Evolutionary conservation across 2,797 vertebrate species (phyloP), one percentile per base, ranked within the genome.

Genomic region (Toxotes lorentzi): DNA sequence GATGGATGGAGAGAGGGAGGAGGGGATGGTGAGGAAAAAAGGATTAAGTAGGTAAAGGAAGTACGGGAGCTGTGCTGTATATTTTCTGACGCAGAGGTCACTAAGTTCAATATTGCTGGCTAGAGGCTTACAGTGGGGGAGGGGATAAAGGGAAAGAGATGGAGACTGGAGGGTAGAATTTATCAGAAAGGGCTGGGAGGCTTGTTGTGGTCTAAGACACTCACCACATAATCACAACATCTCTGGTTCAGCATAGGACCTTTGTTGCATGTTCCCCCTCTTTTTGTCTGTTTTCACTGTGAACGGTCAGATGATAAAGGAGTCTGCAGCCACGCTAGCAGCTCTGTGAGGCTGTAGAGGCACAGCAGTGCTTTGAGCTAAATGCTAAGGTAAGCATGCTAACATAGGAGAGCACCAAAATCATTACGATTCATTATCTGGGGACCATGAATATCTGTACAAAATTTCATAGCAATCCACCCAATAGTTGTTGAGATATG

Each of bases 31-130:
- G 34, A 41, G 69, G 24, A n/a, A 65, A 73, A 41, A 71, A 21
- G 77, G 83, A 90, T 89, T 83, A 88, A n/a, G n/a, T n/a, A n/a
- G n/a, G n/a, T n/a, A n/a, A 68, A 86, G 70, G 66, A 79, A 40
- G 53, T 48, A 78, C 64, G 54, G 78, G 73, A 72, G 70, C 54
- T 14, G 47, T 40, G 85, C 70, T 79, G 85, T 82, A 72, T 73
- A 69, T 85, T 30, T 82, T 34, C 47, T 38, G 68, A 88, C 79
- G 82, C 83, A 86, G 71, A 86, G 88, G 89, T 89, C 86, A 88
- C 4, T 1, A 41, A 76, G 86, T 87, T 87, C 82, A 86, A 59
- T 66, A 14, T 60, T 16, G 32, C 57, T 50, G 60, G 59, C 75
- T 23, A 6, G 38, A 58, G 72, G 87, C 81, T 91, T 77, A 78